Evolutionary conservation across 2,797 vertebrate genomes (phyloP).

Genomic region (Anguilla marmorata): DNA sequence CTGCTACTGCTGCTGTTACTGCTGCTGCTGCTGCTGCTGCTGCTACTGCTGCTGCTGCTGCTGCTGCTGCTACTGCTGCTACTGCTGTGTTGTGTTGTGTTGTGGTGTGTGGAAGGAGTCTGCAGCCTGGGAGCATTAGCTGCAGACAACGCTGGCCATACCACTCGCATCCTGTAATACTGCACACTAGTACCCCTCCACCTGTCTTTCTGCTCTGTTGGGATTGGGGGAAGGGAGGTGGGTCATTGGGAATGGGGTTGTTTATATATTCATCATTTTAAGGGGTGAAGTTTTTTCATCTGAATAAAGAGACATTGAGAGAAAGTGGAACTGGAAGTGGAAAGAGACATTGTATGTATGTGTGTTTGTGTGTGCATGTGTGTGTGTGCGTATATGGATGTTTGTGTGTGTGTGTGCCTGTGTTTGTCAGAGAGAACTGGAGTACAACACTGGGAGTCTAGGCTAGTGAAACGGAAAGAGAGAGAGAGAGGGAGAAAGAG

Average conservation of each 20-base stretch:
- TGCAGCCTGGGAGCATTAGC: not conserved
- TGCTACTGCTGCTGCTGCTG: too few relatives aligned
- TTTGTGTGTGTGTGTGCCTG: constrained; percentile 10
- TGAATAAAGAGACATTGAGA: constrained; percentile 26
- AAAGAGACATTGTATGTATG: constrained; percentile 17
- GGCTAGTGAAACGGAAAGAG: not conserved
- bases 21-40: too few relatives aligned
- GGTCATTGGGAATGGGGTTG: not conserved
- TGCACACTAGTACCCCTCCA: not conserved
- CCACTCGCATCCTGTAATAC: not conserved
- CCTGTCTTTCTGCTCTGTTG: not conserved
- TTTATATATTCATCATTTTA: not conserved
- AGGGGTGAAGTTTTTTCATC: not conserved
- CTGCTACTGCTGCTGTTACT: too few relatives aligned
- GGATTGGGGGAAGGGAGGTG: not conserved
- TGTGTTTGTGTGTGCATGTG: constrained; percentile 23
- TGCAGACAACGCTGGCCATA: not conserved
- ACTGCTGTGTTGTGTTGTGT: too few relatives aligned
- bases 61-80: too few relatives aligned
- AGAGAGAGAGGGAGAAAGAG: not conserved
- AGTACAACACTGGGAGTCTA: not conserved
- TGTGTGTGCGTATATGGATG: not conserved
- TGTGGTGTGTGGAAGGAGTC: not conserved
- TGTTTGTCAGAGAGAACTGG: not conserved
- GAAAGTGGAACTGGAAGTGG: constrained; percentile 8